Evolutionary conservation across 1,140 invertebrate species (phyloP), one percentile per base, ranked within the genome.

Genomic region (Phymorhynchus buccinoides): DNA sequence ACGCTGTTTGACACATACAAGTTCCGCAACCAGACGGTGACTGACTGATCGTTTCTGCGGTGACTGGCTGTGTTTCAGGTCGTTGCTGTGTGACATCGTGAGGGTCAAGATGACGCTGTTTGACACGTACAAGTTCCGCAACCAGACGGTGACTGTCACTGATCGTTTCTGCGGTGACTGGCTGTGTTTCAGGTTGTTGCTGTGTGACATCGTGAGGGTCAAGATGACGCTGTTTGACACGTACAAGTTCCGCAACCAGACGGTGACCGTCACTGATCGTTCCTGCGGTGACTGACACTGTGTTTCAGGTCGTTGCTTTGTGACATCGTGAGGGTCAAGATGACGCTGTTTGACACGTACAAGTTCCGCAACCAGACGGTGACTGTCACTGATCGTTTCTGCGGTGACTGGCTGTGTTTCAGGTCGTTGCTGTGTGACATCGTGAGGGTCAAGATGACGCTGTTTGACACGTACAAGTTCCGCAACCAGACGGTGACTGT

Each of bases 201-300:
- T 87, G 90, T 94, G 91, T 93, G 94, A 89, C 91, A 94, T 91
- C 91, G 95, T 90, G 89, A 91, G 88, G 88, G 93, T 90, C 84
- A 95, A 89, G 93, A 94, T 94, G 93, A 94, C 91, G 89, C 94
- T 87, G 92, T 95, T 87, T 93, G 94, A 93, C 75, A 89, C 93
- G 62, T 90, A 93, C 32, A 95, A 94, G 90, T 92, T 94, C 14
- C 93, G 94, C 42, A 94, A 94, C 85, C 94, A 94, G 89, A 94
- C 93, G 44, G 92, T n/a, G n/a, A n/a, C n/a, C n/a, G n/a, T n/a
- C n/a, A n/a, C n/a, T n/a, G n/a, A n/a, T n/a, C n/a, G n/a, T n/a
- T n/a, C n/a, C n/a, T n/a, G n/a, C n/a, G n/a, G n/a, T n/a, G n/a
- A n/a, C n/a, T n/a, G n/a, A n/a, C n/a, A n/a, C n/a, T 32, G 9